Conservation (phyloP, 2,888 invertebrate species). For the Blomia tropicalis region DNA sequence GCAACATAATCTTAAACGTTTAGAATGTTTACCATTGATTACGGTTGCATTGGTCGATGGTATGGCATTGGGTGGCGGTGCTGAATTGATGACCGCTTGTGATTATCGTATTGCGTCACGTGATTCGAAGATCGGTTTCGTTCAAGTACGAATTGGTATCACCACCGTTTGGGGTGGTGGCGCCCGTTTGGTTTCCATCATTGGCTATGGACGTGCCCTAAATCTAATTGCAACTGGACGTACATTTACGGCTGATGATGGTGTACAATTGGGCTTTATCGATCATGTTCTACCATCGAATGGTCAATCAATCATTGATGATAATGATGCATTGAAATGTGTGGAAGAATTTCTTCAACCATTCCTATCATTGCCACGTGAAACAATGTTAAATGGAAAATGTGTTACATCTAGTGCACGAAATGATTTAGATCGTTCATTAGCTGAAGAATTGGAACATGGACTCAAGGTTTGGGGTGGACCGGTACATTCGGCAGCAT, state of each 20-base stretch:
- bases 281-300: constrained; percentile 33
- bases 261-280: constrained; percentile 36
- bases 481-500: constrained; percentile 35
- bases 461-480: constrained; percentile 36
- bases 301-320: constrained; percentile 31
- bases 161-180: constrained; percentile 42
- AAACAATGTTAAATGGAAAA: neutral
- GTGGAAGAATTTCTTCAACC: neutral
- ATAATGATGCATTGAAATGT: neutral
- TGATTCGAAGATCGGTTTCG: constrained; percentile 37
- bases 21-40: constrained; percentile 39
- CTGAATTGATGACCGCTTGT: constrained; percentile 40
- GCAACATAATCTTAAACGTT: constrained; percentile 36
- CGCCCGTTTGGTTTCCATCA: constrained; percentile 35
- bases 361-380: neutral
- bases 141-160: constrained; percentile 40
- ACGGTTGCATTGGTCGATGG: constrained; percentile 41
- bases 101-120: constrained; percentile 40
- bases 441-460: neutral
- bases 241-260: constrained; percentile 35
- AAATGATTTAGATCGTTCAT: constrained; percentile 13
- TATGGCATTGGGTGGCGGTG: constrained; percentile 42
- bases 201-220: constrained; percentile 38
- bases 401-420: neutral
- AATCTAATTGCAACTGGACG: constrained; percentile 35